A percentile compares a stretch with the other conserved stretches of the same genome.
These are phyloP conservation scores for Panzeria rudis DNA, from an alignment of 2,888 invertebrate genomes.

Conservation along the genomic window DNA sequence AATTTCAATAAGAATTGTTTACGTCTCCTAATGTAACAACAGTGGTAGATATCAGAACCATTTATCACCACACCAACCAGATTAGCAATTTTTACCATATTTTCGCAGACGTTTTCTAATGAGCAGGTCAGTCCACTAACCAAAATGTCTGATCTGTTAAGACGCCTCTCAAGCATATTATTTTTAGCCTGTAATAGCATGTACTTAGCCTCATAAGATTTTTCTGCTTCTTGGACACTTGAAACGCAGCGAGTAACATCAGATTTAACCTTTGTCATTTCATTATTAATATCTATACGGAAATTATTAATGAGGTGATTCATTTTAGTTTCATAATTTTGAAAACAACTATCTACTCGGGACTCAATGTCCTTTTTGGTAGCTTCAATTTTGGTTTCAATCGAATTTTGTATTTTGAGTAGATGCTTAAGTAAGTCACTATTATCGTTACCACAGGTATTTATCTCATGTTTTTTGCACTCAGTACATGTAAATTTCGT, in stretches of 20 bases:
- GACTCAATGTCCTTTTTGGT: neutral
- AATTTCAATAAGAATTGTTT: constrained; percentile 5
- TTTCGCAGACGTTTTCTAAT: constrained; percentile 29
- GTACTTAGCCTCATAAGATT: neutral
- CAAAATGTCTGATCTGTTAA: constrained; percentile 3
- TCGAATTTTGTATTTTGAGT: neutral
- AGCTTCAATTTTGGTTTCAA: constrained; percentile 9
- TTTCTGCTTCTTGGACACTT: neutral
- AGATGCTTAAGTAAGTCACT: neutral
- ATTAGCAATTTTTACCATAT: constrained; percentile 33
- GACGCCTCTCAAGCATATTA: too few relatives aligned
- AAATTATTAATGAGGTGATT: neutral
- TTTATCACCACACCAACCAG: constrained; percentile 17
- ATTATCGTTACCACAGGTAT: neutral
- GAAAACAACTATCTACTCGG: neutral
- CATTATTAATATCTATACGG: neutral
- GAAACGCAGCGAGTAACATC: neutral
- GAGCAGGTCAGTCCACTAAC: neutral
- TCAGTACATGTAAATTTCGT: too few relatives aligned
- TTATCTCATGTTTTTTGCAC: neutral
- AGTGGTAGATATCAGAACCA: constrained; percentile 3
- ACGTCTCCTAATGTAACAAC: neutral
- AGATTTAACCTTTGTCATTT: too few relatives aligned
- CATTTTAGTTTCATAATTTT: constrained; percentile 1
- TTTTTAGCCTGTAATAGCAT: neutral